These are phyloP conservation scores for Tetragonula clypearis DNA, from an alignment of 1,140 invertebrate genomes.

Conservation along the genomic window DNA sequence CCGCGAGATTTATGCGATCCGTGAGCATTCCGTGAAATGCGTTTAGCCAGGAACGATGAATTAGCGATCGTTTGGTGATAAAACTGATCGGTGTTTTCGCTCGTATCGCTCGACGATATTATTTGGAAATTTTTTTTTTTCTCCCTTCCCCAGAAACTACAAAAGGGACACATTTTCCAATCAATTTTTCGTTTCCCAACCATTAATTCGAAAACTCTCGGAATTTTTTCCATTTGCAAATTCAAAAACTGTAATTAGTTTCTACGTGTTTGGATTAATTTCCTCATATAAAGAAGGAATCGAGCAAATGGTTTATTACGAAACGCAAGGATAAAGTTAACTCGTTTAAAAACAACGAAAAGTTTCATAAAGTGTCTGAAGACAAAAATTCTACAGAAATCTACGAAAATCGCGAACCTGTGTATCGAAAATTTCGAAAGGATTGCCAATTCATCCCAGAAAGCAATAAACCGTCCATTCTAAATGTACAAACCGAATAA, in stretches of 20 bases:
- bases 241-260: neutral
- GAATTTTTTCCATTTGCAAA: neutral
- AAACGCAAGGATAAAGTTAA: too few relatives aligned
- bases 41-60: neutral
- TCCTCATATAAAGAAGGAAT: too few relatives aligned
- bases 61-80: conserved; percentile 4
- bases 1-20: conserved; percentile 26
- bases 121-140: neutral
- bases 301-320: too few relatives aligned
- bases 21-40: neutral
- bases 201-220: neutral
- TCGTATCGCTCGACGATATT: neutral
- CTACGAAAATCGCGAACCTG: neutral
- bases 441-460: too few relatives aligned
- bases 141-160: neutral
- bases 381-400: neutral
- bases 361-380: too few relatives aligned
- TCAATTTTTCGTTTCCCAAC: neutral
- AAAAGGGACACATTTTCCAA: neutral
- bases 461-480: too few relatives aligned
- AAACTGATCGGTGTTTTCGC: neutral
- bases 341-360: too few relatives aligned
- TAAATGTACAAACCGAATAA: too few relatives aligned
- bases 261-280: too few relatives aligned
- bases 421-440: too few relatives aligned